Evolutionary conservation across 35 echinoderm and acorn worm genomes (phyloP).

Genomic region (Apostichopus californicus): DNA sequence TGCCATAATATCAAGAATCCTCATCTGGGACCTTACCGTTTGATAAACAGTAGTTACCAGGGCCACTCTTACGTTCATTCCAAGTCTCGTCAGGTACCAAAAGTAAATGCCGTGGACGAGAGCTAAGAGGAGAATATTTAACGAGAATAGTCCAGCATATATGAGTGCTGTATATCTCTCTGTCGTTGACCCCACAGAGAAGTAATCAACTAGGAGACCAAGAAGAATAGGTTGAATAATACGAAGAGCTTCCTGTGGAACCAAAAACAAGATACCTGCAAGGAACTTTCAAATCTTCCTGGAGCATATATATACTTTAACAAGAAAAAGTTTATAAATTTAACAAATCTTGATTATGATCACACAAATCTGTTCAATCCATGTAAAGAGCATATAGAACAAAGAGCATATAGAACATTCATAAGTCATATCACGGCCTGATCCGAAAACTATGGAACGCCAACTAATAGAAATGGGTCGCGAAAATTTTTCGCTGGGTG

Average conservation of each 20-base stretch:
- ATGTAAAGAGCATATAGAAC: no score
- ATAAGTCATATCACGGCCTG: no score
- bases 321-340: no score
- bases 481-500: no score
- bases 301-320: no score
- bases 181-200: background rate
- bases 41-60: slow-evolving; percentile 77
- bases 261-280: background rate
- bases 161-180: slow-evolving; percentile 35
- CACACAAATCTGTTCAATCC: no score
- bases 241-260: slow-evolving; percentile 69
- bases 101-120: slow-evolving; percentile 81
- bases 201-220: slow-evolving; percentile 73
- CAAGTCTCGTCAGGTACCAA: slow-evolving; percentile 61
- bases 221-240: slow-evolving; percentile 79
- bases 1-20: no score
- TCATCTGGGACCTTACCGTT: slow-evolving; percentile 60
- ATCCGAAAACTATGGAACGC: no score
- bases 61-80: slow-evolving; percentile 79
- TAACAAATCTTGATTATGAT: no score
- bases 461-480: no score
- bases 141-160: slow-evolving; percentile 60
- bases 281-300: no score
- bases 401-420: no score
- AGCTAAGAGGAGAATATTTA: slow-evolving; percentile 57